A percentile compares a stretch with the other conserved stretches of the same genome.
Evolutionary conservation across 1,140 invertebrate genomes (phyloP).

Genomic region (Drosophila grimshawi): DNA sequence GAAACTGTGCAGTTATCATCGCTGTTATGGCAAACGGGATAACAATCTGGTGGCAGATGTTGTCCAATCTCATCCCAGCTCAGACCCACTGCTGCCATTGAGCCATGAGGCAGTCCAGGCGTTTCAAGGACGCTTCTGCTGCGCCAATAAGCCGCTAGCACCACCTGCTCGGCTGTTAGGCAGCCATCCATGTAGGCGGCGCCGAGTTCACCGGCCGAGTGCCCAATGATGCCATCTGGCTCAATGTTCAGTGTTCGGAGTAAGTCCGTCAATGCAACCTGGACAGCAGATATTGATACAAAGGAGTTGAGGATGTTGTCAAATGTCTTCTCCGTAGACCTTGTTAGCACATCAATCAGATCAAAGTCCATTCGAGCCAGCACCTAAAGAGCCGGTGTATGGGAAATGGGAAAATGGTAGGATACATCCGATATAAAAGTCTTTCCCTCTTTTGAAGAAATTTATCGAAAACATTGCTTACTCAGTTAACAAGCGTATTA

Average conservation of each 20-base stretch:
- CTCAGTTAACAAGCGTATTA: too few relatives aligned
- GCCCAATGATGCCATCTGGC: constrained; percentile 97
- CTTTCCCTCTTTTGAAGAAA: too few relatives aligned
- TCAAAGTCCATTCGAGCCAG: constrained; percentile 88
- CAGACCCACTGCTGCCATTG: constrained; percentile 95
- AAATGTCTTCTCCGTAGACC: constrained; percentile 90
- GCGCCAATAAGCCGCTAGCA: constrained; percentile 96
- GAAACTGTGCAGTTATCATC: constrained; percentile 96
- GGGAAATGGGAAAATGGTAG: background rate
- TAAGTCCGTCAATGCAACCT: constrained; percentile 96
- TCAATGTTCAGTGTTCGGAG: constrained; percentile 90
- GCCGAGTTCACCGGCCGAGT: constrained; percentile 96
- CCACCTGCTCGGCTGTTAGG: constrained; percentile 95
- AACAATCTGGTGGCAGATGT: constrained; percentile 90
- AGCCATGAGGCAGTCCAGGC: constrained; percentile 88
- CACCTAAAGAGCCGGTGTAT: constrained; percentile 25
- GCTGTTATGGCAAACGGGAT: constrained; percentile 97
- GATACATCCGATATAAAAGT: too few relatives aligned
- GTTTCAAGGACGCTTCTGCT: constrained; percentile 94
- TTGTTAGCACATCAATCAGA: constrained; percentile 91
- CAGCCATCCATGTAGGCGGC: constrained; percentile 98
- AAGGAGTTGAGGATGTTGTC: constrained; percentile 95
- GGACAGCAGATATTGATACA: constrained; percentile 96
- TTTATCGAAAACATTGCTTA: too few relatives aligned
- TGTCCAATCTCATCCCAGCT: constrained; percentile 93